These are phyloP conservation scores for Odocoileus hemionus DNA, from an alignment of 2,113 vertebrate genomes.

Conservation along the genomic window DNA sequence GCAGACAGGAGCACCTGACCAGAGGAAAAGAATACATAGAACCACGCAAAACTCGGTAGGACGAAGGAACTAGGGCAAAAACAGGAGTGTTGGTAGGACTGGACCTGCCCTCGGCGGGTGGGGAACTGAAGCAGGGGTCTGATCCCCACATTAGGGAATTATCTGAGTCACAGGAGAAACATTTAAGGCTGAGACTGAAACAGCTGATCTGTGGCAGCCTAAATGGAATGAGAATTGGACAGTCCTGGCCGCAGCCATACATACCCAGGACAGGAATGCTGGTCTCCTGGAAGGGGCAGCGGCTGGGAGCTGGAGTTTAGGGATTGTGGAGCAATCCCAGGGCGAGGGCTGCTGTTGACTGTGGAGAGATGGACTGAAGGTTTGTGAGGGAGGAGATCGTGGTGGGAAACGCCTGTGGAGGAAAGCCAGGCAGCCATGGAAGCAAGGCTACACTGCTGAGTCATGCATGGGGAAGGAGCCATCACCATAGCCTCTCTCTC, in stretches of 20 bases:
- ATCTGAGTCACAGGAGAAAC: background rate
- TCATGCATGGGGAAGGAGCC: rapidly evolving
- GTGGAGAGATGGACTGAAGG: background rate
- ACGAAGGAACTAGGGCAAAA: background rate
- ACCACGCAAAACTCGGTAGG: rapidly evolving
- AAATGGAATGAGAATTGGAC: background rate
- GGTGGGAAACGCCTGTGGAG: background rate
- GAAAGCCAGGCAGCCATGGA: background rate
- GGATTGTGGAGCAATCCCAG: background rate
- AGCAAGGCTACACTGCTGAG: background rate
- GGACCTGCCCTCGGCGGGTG: background rate
- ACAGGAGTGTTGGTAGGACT: background rate
- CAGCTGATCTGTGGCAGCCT: background rate
- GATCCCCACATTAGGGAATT: rapidly evolving
- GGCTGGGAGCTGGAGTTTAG: background rate
- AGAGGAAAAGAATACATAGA: background rate
- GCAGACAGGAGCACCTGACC: background rate
- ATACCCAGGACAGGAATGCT: background rate
- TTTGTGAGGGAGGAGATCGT: rapidly evolving
- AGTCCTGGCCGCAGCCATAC: background rate
- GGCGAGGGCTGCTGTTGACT: background rate
- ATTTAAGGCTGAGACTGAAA: background rate
- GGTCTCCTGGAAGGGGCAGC: background rate
- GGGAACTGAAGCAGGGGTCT: background rate
- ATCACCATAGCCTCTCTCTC: background rate